Conservation (phyloP, 2,888 invertebrate species). For the Nomada fucata region DNA sequence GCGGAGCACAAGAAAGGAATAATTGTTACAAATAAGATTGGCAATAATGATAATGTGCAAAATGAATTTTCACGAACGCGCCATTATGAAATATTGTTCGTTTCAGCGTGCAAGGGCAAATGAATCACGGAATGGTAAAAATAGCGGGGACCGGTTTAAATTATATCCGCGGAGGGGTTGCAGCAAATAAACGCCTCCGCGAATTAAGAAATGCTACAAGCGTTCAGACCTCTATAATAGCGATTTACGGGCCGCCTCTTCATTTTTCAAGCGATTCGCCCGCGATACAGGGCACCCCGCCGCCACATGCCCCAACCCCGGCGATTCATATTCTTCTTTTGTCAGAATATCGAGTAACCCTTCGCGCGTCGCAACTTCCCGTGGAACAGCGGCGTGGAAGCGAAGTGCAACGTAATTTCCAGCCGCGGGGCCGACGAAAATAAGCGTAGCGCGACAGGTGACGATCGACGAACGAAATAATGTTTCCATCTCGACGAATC, state of each 20-base stretch:
- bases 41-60: too few relatives aligned
- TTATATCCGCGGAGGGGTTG: slow-evolving; percentile 4
- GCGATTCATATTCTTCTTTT: not conserved
- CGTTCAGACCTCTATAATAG: slow-evolving; percentile 38
- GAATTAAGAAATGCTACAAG: slow-evolving; percentile 38
- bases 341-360: not conserved
- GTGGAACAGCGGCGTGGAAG: too few relatives aligned
- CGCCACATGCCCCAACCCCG: not conserved
- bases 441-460: too few relatives aligned
- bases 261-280: slow-evolving; percentile 32
- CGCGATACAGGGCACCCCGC: not conserved
- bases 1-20: too few relatives aligned
- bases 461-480: too few relatives aligned
- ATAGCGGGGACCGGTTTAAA: slow-evolving; percentile 26
- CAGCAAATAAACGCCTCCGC: slow-evolving; percentile 35
- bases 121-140: slow-evolving; percentile 40
- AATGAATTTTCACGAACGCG: too few relatives aligned
- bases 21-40: too few relatives aligned
- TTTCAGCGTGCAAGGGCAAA: slow-evolving; percentile 2
- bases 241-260: slow-evolving; percentile 24
- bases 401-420: too few relatives aligned
- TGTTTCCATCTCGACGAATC: too few relatives aligned
- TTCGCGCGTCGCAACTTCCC: not conserved
- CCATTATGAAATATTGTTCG: too few relatives aligned
- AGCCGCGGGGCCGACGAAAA: too few relatives aligned